Evolutionary conservation across 2,797 vertebrate genomes (phyloP), one percentile per base, ranked within the genome.

Genomic region (Vultur gryphus): DNA sequence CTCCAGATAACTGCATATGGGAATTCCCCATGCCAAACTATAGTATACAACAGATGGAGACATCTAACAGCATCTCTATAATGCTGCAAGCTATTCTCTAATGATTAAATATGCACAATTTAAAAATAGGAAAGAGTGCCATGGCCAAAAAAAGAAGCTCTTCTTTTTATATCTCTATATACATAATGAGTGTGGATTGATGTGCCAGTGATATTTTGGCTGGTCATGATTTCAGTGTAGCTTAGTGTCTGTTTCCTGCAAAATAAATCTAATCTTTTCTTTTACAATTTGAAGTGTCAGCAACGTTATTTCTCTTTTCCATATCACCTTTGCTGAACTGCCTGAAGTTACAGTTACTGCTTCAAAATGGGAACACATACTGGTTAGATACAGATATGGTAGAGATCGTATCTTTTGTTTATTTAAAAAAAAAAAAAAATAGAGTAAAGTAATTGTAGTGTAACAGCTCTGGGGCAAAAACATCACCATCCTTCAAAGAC

Each of bases 121-220:
- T 95, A 94, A 96, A 96, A 97, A 95, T 96, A 97, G 96, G 84
- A 87, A 80, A 31, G 76, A 92, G 87, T 95, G 95, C 69, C 95
- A 95, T 0, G 29, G 91, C 89, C 91, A 97, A 88, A 96, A 97
- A 90, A 94, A 84, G 83, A 14, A 82, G 76, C 57, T 95, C 84
- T 79, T 93, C 95, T 94, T 96, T 96, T 96, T 97, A 92, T 95
- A 91, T 93, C 89, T 90, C 71, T 78, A 25, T 75, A 86, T 62
- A 67, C 69, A 95, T 85, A 89, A 84, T 3, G 39, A 93, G 91
- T 3, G 83, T 66, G 93, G 80, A 94, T 66, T 93, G 93, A 96
- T 69, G 85, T 73, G 91, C 85, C 95, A 96, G 92, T 93, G 96
- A 79, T 88, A 96, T 86, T 94, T 86, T 95, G 85, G 91, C 89